phyloP scores from a whole-genome alignment of 2,797 vertebrate genomes.

The Manis pentadactyla region DNA sequence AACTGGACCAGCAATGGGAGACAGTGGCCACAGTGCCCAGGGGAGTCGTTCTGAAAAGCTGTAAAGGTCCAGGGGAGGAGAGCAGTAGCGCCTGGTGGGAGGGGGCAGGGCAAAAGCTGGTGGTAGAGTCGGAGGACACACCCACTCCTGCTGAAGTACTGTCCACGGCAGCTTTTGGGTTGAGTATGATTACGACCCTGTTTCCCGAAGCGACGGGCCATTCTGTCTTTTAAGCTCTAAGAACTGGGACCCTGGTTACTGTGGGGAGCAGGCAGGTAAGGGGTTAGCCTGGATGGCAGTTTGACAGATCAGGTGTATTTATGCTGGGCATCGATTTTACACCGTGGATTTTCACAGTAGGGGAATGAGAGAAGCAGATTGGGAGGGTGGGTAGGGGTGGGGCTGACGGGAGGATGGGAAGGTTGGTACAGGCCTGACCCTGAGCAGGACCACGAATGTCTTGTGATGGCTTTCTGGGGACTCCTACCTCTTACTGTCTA shows the following conservation, averaged over 20 bases:
- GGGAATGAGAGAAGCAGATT: not conserved
- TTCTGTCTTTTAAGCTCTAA: not conserved
- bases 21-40: not conserved
- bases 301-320: constrained; percentile 25
- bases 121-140: not conserved
- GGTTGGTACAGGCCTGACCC: not conserved
- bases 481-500: not conserved
- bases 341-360: not conserved
- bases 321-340: not conserved
- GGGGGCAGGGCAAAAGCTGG: not conserved
- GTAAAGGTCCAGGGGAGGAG: not conserved
- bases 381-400: not conserved
- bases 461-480: not conserved
- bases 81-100: not conserved
- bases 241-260: not conserved
- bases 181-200: not conserved
- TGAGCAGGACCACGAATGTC: not conserved
- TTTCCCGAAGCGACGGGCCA: not conserved
- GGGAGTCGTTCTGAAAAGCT: not conserved
- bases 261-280: constrained; percentile 41
- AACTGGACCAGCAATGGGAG: not conserved
- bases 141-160: not conserved
- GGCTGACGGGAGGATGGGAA: not conserved
- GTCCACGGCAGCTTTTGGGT: not conserved
- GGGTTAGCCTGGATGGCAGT: not conserved